Percentiles rank a stretch among this genome's conserved stretches.
Conservation (phyloP, 2,888 invertebrate genomes). For the Drosophila borborema region DNA sequence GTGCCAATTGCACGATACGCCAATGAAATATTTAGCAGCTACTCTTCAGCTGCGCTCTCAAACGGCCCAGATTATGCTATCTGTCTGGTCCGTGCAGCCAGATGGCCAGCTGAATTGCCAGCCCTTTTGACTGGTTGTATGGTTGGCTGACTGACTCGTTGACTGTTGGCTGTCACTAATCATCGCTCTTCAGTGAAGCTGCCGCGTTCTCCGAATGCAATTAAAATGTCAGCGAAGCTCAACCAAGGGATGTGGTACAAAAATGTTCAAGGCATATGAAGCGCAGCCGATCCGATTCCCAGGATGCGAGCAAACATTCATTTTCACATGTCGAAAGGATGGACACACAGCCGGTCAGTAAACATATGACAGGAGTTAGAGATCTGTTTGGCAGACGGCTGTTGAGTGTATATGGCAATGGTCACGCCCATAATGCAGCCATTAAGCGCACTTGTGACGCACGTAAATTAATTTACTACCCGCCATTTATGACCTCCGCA, state of each 20-base stretch:
- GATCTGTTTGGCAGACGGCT: conserved; percentile 41
- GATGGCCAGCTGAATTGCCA: conserved; percentile 13
- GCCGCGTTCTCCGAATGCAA: conserved; percentile 67
- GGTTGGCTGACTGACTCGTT: no score
- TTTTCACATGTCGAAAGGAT: conserved; percentile 56
- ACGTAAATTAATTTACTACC: conserved; percentile 76
- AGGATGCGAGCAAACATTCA: conserved; percentile 55
- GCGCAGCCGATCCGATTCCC: conserved; percentile 6
- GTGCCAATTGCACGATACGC: conserved; percentile 44
- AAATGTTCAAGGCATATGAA: conserved; percentile 38
- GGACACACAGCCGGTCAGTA: background rate
- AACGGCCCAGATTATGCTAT: conserved; percentile 57
- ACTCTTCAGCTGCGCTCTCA: conserved; percentile 38
- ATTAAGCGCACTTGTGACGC: conserved; percentile 75
- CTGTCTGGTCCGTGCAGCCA: conserved; percentile 19
- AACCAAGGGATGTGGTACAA: conserved; percentile 29
- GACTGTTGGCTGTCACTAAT: conserved; percentile 38
- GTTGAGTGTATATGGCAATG: conserved; percentile 22
- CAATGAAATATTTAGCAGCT: conserved; percentile 69
- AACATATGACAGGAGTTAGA: conserved; percentile 53
- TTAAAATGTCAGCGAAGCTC: conserved; percentile 75
- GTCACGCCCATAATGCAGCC: conserved; percentile 49
- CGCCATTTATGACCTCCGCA: conserved; percentile 59
- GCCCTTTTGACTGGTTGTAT: conserved; percentile 29
- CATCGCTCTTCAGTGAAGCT: conserved; percentile 31